Base-by-base conservation (phyloP, 1,140 invertebrate species). In the Lasioglossum albipes region DNA sequence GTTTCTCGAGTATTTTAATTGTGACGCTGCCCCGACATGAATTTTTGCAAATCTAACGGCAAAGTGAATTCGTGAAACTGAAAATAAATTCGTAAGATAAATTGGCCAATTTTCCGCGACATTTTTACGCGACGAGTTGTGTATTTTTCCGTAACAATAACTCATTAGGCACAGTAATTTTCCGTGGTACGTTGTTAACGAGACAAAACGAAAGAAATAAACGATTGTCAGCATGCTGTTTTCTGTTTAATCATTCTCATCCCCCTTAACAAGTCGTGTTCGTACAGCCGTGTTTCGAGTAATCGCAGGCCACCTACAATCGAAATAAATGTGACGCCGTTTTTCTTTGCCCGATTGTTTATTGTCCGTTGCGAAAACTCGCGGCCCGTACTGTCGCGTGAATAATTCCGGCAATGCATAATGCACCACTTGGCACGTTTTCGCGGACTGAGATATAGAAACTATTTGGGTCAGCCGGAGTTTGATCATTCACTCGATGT, bases 211-310 rank as follows among this genome's bases (percentile, higher is more conserved):
- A 9, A 22, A 22, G 41, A 49, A 41, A 62, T 49, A 71, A 79
- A 79, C 42, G 62, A 18, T 18, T 18, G 59, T 31, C 27, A 13
- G 49, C 18, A 66, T 65, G 57, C 57, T 57, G 65, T 54, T 27
- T 27, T 2, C 22, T 3, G 12, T 54, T 79, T 73, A 73, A 79
- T 79, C 77, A 79, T 65, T 73, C 42, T 73, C 70, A 66, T 79
- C 77, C 77, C 77, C 69, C 12, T 72, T 69, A 49, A 61, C 18
- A 3, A 65, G 20, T 27, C 54, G 3, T 3, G 41, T 61, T n/a
- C 18, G 68, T 36, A 31, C 65, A 3, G 2, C 41, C 7, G 64
- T 20, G 75, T 70, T 49, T 59, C 7, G 18, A 41, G 67, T 73
- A 66, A 73, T 66, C 49, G 49, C 27, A 36, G 10, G 20, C 45